A percentile compares a stretch with the other conserved stretches of the same genome.
Evolutionary conservation across 1,140 invertebrate species (phyloP).

Genomic region (Parapsyche elsis): DNA sequence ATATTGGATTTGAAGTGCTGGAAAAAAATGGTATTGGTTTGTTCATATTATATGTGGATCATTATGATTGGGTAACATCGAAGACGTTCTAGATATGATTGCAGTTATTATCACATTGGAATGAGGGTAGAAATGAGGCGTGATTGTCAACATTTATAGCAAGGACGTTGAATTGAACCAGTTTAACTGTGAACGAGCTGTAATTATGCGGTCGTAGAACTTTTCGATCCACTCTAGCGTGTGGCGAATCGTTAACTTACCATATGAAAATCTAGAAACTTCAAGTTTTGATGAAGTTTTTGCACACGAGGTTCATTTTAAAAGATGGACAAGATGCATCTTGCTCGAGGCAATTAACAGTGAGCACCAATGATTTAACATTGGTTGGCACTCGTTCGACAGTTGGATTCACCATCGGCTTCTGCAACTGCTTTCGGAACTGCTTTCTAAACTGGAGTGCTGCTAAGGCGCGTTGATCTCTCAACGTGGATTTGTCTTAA

Average conservation of each 20-base stretch:
- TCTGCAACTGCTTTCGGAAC: slow-evolving; percentile 34
- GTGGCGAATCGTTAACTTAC: neutral
- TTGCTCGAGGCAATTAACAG: too few relatives aligned
- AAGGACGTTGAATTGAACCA: slow-evolving; percentile 16
- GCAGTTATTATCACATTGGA: neutral
- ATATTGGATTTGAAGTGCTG: neutral
- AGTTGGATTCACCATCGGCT: neutral
- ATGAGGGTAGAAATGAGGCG: too few relatives aligned
- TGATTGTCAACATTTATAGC: neutral
- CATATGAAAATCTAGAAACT: neutral
- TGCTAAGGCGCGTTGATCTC: neutral
- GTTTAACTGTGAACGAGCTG: slow-evolving; percentile 20
- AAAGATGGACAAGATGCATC: too few relatives aligned
- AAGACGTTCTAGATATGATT: neutral
- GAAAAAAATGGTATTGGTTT: too few relatives aligned
- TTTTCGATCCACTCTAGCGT: neutral
- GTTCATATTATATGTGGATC: too few relatives aligned
- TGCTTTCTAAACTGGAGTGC: slow-evolving; percentile 31
- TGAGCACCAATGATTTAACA: too few relatives aligned
- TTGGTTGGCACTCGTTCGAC: too few relatives aligned
- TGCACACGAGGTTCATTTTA: neutral
- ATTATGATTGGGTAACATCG: too few relatives aligned
- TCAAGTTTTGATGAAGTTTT: neutral
- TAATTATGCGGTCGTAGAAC: slow-evolving; percentile 28
- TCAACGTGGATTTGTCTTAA: too few relatives aligned